Conservation (phyloP, 1,140 invertebrate genomes). For the Brachionus sp. region DNA sequence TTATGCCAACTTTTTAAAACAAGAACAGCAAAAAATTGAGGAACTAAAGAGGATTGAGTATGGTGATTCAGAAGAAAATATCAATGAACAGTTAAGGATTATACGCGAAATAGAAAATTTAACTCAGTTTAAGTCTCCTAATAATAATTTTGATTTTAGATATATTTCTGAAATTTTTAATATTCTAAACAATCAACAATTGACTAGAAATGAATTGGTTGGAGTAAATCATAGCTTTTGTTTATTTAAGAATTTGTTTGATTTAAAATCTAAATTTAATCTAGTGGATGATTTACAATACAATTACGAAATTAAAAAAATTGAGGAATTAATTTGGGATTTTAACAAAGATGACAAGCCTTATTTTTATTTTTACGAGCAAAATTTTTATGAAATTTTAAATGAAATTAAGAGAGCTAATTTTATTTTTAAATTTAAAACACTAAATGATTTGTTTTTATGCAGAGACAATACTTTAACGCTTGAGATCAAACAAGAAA, state of each 20-base stretch:
- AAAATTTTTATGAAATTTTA: constrained; percentile 20
- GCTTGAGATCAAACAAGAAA: background rate
- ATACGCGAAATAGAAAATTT: background rate
- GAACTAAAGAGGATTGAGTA: background rate
- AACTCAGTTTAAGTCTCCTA: background rate
- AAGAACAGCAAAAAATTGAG: background rate
- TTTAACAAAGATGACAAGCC: background rate
- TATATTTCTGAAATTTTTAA: background rate
- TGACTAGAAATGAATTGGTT: background rate
- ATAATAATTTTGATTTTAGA: background rate
- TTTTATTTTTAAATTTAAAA: background rate
- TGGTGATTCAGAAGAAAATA: background rate
- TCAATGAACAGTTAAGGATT: background rate
- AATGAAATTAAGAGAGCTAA: background rate
- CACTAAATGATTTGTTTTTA: background rate
- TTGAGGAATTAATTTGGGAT: background rate
- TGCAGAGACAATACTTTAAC: background rate
- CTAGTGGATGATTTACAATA: background rate
- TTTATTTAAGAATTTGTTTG: background rate
- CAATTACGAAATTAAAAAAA: background rate
- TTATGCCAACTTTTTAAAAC: background rate
- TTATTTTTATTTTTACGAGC: background rate
- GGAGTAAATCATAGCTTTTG: background rate
- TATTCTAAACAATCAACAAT: background rate
- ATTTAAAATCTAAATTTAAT: background rate